phyloP scores from a whole-genome alignment of 2,888 invertebrate species.

The Tetrapedia diversipes region DNA sequence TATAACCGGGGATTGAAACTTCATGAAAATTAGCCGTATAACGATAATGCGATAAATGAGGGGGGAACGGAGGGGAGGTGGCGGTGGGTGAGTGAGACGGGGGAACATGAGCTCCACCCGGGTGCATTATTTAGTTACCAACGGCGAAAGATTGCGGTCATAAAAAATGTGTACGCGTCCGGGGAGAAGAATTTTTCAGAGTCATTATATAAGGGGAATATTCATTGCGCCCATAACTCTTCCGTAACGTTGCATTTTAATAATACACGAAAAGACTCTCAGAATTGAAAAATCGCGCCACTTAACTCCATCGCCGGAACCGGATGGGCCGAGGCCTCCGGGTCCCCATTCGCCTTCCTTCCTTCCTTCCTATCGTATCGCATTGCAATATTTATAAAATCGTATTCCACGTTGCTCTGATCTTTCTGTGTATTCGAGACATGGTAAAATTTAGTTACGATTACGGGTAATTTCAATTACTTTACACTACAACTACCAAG shows the following conservation, averaged over 20 bases:
- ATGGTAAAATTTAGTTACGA: neutral
- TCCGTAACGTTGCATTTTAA: conserved; percentile 68
- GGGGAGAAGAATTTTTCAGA: conserved; percentile 61
- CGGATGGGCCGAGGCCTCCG: conserved; percentile 40
- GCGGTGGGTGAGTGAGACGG: too few relatives aligned
- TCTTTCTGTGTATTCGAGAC: neutral
- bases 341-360: conserved; percentile 1
- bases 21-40: conserved; percentile 41
- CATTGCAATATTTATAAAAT: conserved; percentile 30
- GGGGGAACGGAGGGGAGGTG: neutral
- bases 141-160: conserved; percentile 60
- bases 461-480: too few relatives aligned
- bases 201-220: conserved; percentile 70
- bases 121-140: conserved; percentile 61
- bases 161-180: conserved; percentile 63
- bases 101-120: conserved; percentile 12
- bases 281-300: conserved; percentile 69
- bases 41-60: conserved; percentile 43
- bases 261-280: conserved; percentile 69
- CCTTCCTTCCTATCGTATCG: conserved; percentile 17
- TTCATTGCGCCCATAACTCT: conserved; percentile 68
- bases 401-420: neutral
- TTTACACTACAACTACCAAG: too few relatives aligned
- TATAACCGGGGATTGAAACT: conserved; percentile 11
- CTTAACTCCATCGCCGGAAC: conserved; percentile 62